Percentiles rank a stretch among this genome's conserved stretches.
Conservation (phyloP, 2,888 invertebrate species). For the Cerceris rybyensis region DNA sequence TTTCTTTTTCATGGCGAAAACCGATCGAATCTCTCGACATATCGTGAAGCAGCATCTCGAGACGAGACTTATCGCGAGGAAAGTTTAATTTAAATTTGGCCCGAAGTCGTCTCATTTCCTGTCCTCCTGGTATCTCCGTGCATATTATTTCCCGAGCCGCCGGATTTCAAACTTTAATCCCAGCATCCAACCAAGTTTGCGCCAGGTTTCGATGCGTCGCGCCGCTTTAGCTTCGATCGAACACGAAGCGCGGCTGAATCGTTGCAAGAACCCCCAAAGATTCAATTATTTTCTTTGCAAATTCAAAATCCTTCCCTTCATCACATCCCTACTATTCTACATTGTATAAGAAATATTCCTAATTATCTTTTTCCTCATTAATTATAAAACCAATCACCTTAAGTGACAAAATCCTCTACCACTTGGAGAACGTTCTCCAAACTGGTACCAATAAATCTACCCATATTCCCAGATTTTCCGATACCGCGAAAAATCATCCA, state of each 20-base stretch:
- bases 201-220: constrained; percentile 41
- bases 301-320: no score
- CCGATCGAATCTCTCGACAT: constrained; percentile 33
- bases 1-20: constrained; percentile 11
- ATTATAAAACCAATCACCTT: no score
- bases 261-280: not conserved
- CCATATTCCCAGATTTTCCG: no score
- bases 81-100: constrained; percentile 75
- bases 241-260: constrained; percentile 14
- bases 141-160: constrained; percentile 71
- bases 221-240: constrained; percentile 31
- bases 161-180: constrained; percentile 73
- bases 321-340: no score
- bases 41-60: constrained; percentile 22
- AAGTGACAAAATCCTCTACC: no score
- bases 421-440: no score
- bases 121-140: constrained; percentile 54
- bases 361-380: no score
- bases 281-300: no score
- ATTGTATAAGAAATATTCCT: no score
- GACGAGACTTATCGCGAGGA: constrained; percentile 67
- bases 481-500: no score
- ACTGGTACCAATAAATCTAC: no score
- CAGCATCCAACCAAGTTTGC: constrained; percentile 59
- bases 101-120: constrained; percentile 68